Conservation (phyloP, 2,888 invertebrate species). For the Andrena chrysosceles region DNA sequence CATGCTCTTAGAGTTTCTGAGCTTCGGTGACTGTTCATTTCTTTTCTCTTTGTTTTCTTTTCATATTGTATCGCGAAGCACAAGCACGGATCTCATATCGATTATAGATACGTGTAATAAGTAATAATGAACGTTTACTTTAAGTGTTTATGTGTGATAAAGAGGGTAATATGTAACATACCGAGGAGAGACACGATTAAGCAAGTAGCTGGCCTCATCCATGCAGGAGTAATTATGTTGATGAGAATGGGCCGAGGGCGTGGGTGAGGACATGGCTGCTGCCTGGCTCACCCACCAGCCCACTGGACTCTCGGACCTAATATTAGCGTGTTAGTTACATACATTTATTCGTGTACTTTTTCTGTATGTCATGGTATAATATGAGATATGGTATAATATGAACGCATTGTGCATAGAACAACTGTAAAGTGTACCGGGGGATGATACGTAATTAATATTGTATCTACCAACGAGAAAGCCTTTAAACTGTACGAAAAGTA, state of each 20-base stretch:
- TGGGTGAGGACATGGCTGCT: constrained; percentile 84
- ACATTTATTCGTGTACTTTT: constrained; percentile 63
- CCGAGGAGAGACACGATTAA: constrained; percentile 83
- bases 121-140: constrained; percentile 34
- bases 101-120: constrained; percentile 29
- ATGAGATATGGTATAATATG: constrained; percentile 9
- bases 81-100: constrained; percentile 33
- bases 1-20: constrained; percentile 54
- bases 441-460: constrained; percentile 34
- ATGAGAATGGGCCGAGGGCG: constrained; percentile 82
- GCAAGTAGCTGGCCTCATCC: constrained; percentile 84
- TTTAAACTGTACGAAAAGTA: constrained; percentile 19
- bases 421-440: constrained; percentile 30
- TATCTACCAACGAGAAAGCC: constrained; percentile 47
- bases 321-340: constrained; percentile 80
- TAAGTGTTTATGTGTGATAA: constrained; percentile 60
- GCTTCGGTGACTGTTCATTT: constrained; percentile 20
- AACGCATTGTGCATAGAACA: constrained; percentile 49
- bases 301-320: constrained; percentile 84
- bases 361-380: constrained; percentile 51
- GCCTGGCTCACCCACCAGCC: constrained; percentile 84
- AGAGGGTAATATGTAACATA: constrained; percentile 77
- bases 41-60: neutral
- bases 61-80: constrained; percentile 46
- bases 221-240: constrained; percentile 83